A percentile compares a stretch with the other conserved stretches of the same genome.
Evolutionary conservation across 2,888 invertebrate genomes (phyloP).

Genomic region (Balanococcus diminutus): DNA sequence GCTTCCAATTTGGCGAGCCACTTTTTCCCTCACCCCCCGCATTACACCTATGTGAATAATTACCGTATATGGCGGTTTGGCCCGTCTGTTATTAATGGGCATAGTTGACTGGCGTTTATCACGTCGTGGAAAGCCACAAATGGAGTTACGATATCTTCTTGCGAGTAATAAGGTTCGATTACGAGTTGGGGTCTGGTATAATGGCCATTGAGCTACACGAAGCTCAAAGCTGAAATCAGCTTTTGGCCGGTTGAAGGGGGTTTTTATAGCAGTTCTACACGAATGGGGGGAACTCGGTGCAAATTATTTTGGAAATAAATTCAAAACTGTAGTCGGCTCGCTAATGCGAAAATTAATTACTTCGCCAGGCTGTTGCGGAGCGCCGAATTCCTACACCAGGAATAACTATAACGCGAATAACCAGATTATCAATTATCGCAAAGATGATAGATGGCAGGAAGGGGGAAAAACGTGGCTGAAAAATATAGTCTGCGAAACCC

Average conservation of each 20-base stretch:
- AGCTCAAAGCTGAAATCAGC: not conserved
- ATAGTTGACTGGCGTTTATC: not conserved
- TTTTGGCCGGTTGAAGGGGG: not conserved
- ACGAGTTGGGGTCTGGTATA: not conserved
- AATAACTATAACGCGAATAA: not conserved
- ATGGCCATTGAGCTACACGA: not conserved
- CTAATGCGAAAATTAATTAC: conserved; percentile 17
- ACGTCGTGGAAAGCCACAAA: not conserved
- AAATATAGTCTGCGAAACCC: not conserved
- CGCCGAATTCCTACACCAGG: not conserved
- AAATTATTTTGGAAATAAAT: not conserved
- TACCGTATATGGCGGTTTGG: too few species aligned
- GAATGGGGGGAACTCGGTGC: not conserved
- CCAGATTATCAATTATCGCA: not conserved
- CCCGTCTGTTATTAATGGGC: not conserved
- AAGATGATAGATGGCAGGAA: not conserved
- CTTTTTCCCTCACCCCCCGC: too few species aligned
- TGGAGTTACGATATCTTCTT: not conserved
- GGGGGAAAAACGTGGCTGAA: not conserved
- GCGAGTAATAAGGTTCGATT: not conserved
- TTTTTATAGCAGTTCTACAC: not conserved
- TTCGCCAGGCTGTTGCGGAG: not conserved
- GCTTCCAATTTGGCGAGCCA: too few species aligned
- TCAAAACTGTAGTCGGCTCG: not conserved
- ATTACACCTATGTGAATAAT: too few species aligned